These are phyloP conservation scores for Rana temporaria DNA, from an alignment of 2,113 vertebrate genomes.

Conservation along the genomic window DNA sequence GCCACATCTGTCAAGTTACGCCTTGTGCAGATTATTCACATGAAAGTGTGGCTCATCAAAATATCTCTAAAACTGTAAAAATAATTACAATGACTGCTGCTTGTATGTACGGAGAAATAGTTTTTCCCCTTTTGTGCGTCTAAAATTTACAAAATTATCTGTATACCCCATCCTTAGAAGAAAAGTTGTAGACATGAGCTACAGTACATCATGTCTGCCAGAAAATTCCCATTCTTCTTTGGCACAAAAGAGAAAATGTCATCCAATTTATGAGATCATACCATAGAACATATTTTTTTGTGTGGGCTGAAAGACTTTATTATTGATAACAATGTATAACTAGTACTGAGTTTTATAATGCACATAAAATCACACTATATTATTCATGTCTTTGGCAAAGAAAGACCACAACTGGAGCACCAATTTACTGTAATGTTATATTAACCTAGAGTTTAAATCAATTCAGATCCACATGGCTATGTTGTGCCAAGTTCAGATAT, in stretches of 20 bases:
- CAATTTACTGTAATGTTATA: constrained; percentile 6
- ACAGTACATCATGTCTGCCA: neutral
- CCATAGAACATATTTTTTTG: neutral
- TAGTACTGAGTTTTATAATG: neutral
- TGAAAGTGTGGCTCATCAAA: too few species aligned
- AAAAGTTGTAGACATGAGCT: neutral
- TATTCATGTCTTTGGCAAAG: constrained; percentile 26
- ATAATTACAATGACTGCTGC: too few species aligned
- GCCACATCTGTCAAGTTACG: too few species aligned
- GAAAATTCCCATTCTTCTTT: constrained; percentile 10
- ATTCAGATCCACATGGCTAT: neutral
- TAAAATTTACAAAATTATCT: neutral
- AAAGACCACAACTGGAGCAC: neutral
- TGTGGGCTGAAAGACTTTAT: neutral
- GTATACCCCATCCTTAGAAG: neutral
- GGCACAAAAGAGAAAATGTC: neutral
- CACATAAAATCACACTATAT: neutral
- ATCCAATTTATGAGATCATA: neutral
- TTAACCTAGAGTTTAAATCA: neutral
- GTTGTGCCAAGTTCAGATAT: neutral
- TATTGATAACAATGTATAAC: neutral
- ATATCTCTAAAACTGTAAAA: too few species aligned
- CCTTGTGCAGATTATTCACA: too few species aligned
- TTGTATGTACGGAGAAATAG: too few species aligned
- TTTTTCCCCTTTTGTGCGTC: neutral